Evolutionary conservation across 2,113 vertebrate genomes (phyloP).

Genomic region (Trichechus manatus): DNA sequence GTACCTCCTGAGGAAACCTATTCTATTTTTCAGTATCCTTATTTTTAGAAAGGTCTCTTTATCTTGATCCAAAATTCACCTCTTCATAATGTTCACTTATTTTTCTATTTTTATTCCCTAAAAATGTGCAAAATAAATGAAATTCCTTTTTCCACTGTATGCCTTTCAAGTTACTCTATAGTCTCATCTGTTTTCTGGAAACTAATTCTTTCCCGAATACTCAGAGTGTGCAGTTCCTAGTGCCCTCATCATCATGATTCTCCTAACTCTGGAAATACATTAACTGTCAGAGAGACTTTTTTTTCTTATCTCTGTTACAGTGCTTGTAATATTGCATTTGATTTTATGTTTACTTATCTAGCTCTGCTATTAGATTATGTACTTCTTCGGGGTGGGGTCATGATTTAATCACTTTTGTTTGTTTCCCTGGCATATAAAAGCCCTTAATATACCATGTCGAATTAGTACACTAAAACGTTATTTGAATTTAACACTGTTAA

Average conservation of each 20-base stretch:
- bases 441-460: background rate
- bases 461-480: conserved; percentile 4
- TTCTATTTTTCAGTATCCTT: background rate
- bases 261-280: background rate
- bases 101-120: conserved; percentile 39
- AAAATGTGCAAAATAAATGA: conserved; percentile 22
- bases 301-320: background rate
- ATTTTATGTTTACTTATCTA: background rate
- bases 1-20: background rate
- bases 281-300: background rate
- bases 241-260: background rate
- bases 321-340: background rate
- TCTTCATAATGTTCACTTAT: background rate
- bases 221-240: background rate
- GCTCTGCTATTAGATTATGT: background rate
- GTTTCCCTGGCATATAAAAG: background rate
- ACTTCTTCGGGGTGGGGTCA: background rate
- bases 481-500: background rate
- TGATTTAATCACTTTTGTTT: background rate
- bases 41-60: conserved; percentile 3
- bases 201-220: background rate
- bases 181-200: conserved; percentile 2
- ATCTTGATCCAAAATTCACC: background rate
- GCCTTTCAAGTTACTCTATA: background rate
- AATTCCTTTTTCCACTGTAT: background rate